phyloP scores from a whole-genome alignment of 35 echinoderm and acorn worm genomes.

The Ophiothrix spiculata region DNA sequence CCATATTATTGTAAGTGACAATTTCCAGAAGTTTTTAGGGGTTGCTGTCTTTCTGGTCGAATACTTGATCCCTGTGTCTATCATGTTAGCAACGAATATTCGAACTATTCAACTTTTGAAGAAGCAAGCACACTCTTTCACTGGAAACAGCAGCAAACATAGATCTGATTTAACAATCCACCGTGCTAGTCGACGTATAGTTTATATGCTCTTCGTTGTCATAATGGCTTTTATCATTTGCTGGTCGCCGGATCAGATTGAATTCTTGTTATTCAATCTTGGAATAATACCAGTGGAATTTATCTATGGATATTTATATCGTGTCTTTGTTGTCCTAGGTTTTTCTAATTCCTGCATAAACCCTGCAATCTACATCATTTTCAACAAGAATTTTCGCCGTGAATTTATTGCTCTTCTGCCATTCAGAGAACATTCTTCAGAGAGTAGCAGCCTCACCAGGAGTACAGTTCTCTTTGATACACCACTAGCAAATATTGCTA shows the following conservation, averaged over 20 bases:
- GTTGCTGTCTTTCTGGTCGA: constrained; percentile 49
- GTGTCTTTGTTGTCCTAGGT: constrained; percentile 1
- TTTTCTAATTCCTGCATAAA: constrained; percentile 1
- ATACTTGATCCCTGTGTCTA: constrained; percentile 47
- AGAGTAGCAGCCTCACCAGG: too few species aligned
- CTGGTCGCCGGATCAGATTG: constrained; percentile 64
- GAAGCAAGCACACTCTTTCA: background rate
- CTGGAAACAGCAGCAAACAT: background rate
- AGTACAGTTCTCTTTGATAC: too few species aligned
- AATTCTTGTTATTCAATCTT: constrained; percentile 4
- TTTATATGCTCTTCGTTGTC: constrained; percentile 69
- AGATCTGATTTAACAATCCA: constrained; percentile 14
- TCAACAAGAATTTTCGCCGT: constrained; percentile 17
- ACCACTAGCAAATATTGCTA: too few species aligned
- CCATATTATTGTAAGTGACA: constrained; percentile 17
- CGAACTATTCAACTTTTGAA: constrained; percentile 11
- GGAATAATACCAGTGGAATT: background rate
- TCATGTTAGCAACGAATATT: constrained; percentile 53
- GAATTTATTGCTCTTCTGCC: background rate
- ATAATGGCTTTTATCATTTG: constrained; percentile 66
- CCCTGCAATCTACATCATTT: too few species aligned
- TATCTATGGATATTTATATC: background rate
- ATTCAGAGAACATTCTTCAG: too few species aligned
- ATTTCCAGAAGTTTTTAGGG: constrained; percentile 34
- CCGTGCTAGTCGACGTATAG: constrained; percentile 40